phyloP scores from a whole-genome alignment of 1,140 invertebrate species.

The Cataglyphis hispanica region DNA sequence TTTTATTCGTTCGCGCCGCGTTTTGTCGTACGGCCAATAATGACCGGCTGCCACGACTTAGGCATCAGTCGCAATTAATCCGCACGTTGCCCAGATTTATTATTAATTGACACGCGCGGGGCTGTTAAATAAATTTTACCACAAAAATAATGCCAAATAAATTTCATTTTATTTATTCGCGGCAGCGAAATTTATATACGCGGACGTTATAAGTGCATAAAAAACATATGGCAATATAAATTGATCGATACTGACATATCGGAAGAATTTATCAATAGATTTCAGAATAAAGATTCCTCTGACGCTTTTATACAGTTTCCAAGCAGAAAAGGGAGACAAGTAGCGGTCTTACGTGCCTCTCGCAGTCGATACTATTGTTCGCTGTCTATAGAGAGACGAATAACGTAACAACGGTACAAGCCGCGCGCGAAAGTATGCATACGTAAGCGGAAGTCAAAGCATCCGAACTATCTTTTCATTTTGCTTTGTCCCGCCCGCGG shows the following conservation, averaged over 20 bases:
- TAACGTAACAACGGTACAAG: conserved; percentile 56
- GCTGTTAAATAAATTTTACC: conserved; percentile 51
- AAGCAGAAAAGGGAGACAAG: background rate
- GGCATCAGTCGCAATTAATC: conserved; percentile 58
- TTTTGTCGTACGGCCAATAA: conserved; percentile 64
- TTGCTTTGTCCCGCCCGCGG: conserved; percentile 81
- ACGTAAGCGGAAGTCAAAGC: conserved; percentile 77
- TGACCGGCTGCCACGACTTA: conserved; percentile 58
- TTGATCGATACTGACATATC: conserved; percentile 25
- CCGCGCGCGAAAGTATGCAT: conserved; percentile 49
- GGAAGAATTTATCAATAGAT: conserved; percentile 36
- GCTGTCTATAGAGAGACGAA: conserved; percentile 15
- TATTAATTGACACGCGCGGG: conserved; percentile 38
- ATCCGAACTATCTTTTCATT: conserved; percentile 86
- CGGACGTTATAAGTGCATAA: background rate
- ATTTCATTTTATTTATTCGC: conserved; percentile 17
- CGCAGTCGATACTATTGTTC: conserved; percentile 52
- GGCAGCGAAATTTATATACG: background rate
- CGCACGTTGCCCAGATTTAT: conserved; percentile 25
- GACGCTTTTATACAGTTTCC: conserved; percentile 15
- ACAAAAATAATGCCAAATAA: conserved; percentile 49
- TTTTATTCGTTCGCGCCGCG: conserved; percentile 71
- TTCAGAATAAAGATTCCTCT: conserved; percentile 39
- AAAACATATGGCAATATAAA: conserved; percentile 10
- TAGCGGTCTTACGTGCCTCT: conserved; percentile 20